phyloP scores from a whole-genome alignment of 1,140 invertebrate genomes.

The Micrasema minimum region DNA sequence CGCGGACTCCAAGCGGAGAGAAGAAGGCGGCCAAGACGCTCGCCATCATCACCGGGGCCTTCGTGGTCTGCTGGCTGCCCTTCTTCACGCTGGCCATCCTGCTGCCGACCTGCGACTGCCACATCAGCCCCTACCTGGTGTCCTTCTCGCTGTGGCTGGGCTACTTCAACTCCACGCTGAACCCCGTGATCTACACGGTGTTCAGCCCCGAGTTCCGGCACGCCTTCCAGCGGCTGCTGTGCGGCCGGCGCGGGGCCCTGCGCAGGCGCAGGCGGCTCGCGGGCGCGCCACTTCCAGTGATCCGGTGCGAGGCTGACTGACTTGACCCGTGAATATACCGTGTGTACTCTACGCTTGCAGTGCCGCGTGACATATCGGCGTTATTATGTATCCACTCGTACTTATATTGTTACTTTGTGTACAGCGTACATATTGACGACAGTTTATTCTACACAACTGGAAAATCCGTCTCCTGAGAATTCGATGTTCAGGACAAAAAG shows the following conservation, averaged over 20 bases:
- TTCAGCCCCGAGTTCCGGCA: constrained; percentile 90
- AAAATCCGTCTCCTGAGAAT: constrained; percentile 9
- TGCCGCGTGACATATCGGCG: constrained; percentile 4
- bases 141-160: constrained; percentile 84
- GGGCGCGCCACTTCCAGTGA: constrained; percentile 45
- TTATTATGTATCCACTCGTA: neutral
- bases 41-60: constrained; percentile 90
- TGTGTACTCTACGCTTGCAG: neutral
- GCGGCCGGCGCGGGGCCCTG: constrained; percentile 69
- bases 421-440: constrained; percentile 3
- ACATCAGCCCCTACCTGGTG: constrained; percentile 70
- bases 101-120: constrained; percentile 76
- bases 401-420: neutral
- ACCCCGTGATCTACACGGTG: constrained; percentile 90
- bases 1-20: constrained; percentile 84
- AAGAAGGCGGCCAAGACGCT: constrained; percentile 91
- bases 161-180: constrained; percentile 90
- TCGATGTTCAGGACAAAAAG: constrained; percentile 2
- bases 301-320: neutral
- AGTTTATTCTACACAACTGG: neutral
- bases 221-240: constrained; percentile 86
- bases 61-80: constrained; percentile 89
- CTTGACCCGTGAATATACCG: neutral
- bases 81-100: constrained; percentile 91
- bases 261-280: constrained; percentile 56